Percentiles rank a stretch among this genome's conserved stretches.
Evolutionary conservation across 2,797 vertebrate species (phyloP).

Genomic region (Carapus acus): DNA sequence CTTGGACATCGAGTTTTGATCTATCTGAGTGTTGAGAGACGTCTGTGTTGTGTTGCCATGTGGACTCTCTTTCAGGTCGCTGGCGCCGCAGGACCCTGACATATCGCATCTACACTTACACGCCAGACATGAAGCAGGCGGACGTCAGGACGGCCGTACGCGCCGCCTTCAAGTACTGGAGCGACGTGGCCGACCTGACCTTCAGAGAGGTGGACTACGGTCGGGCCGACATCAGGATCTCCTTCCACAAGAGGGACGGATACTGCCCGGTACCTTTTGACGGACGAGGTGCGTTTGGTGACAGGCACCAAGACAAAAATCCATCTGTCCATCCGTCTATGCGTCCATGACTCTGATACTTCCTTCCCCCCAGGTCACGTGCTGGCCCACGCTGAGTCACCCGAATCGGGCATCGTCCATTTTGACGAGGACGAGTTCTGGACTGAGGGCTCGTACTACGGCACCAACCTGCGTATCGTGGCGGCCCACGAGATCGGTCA

Average conservation of each 20-base stretch:
- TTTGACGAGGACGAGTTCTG: slow-evolving; percentile 86
- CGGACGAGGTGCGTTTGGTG: slow-evolving; percentile 63
- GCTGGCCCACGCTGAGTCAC: slow-evolving; percentile 82
- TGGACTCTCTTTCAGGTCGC: slow-evolving; percentile 60
- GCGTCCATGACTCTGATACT: too few relatives aligned
- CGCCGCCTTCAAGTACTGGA: slow-evolving; percentile 85
- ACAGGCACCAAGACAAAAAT: not conserved
- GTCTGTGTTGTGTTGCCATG: too few relatives aligned
- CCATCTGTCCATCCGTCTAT: too few relatives aligned
- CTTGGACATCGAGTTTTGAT: too few relatives aligned
- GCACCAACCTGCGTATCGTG: slow-evolving; percentile 85
- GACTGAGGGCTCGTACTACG: slow-evolving; percentile 76
- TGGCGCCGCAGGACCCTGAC: slow-evolving; percentile 82
- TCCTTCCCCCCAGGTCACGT: slow-evolving; percentile 83
- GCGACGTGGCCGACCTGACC: slow-evolving; percentile 70
- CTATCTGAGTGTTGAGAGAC: too few relatives aligned
- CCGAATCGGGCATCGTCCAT: slow-evolving; percentile 81
- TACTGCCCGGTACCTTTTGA: slow-evolving; percentile 76
- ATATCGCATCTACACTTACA: slow-evolving; percentile 80
- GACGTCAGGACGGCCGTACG: slow-evolving; percentile 67
- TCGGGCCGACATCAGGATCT: slow-evolving; percentile 79
- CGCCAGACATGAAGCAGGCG: slow-evolving; percentile 69
- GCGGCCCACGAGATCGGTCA: slow-evolving; percentile 89
- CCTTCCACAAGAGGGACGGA: slow-evolving; percentile 74
- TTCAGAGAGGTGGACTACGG: slow-evolving; percentile 77